These are phyloP conservation scores for Procambarus virginalis DNA, from an alignment of 1,140 invertebrate genomes.

Conservation along the genomic window DNA sequence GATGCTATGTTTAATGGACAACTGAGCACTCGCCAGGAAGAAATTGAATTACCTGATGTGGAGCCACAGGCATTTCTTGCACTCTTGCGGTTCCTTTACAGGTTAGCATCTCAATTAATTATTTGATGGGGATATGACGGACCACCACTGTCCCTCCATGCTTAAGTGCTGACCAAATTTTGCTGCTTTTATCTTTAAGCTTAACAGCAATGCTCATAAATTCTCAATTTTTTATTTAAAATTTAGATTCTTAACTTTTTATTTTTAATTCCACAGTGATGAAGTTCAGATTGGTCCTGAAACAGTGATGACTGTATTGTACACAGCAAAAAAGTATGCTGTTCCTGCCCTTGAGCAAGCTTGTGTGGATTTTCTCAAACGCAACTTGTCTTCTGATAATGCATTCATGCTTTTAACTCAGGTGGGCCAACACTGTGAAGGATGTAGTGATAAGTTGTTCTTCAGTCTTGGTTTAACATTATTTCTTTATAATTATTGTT, in stretches of 20 bases:
- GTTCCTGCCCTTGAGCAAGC: slow-evolving; percentile 87
- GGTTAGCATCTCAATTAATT: slow-evolving; percentile 16
- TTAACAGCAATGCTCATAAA: too few relatives aligned
- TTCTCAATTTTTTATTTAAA: not conserved
- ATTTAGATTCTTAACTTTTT: not conserved
- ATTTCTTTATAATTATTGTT: too few relatives aligned
- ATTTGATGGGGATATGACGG: not conserved
- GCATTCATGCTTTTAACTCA: slow-evolving; percentile 88
- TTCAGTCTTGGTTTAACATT: too few relatives aligned
- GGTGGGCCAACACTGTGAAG: slow-evolving; percentile 46
- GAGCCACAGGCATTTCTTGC: slow-evolving; percentile 86
- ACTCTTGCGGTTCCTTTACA: slow-evolving; percentile 79
- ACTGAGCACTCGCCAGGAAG: slow-evolving; percentile 79
- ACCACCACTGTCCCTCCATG: not conserved
- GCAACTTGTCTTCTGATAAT: slow-evolving; percentile 87
- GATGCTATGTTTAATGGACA: slow-evolving; percentile 88
- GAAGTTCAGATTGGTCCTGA: slow-evolving; percentile 90
- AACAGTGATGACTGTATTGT: slow-evolving; percentile 90
- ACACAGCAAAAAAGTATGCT: slow-evolving; percentile 91
- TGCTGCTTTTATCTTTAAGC: too few relatives aligned
- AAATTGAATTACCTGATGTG: slow-evolving; percentile 88
- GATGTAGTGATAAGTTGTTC: too few relatives aligned
- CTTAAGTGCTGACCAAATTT: not conserved
- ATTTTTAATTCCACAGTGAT: slow-evolving; percentile 78
- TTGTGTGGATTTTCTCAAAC: slow-evolving; percentile 89